Conservation (phyloP, 2,797 vertebrate genomes). For the Enteromius treurensis region DNA sequence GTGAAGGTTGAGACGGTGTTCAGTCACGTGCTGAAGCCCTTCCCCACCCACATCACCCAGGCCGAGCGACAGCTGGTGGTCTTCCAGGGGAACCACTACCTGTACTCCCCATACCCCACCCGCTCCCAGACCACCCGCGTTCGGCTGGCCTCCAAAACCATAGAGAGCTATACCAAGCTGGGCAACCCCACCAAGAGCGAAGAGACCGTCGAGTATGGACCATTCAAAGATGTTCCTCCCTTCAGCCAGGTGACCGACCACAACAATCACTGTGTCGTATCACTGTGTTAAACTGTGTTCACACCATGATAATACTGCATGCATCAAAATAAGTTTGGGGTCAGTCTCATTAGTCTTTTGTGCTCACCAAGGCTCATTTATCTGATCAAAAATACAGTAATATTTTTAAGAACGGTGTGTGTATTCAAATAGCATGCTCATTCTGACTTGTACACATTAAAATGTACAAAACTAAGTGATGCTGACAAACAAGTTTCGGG, state of each 20-base stretch:
- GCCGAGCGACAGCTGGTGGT: constrained; percentile 96
- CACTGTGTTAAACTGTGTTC: too few species aligned
- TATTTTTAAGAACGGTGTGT: not conserved
- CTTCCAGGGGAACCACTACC: constrained; percentile 97
- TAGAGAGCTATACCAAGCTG: constrained; percentile 94
- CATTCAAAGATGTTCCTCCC: constrained; percentile 86
- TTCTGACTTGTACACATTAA: too few species aligned
- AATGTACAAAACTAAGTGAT: too few species aligned
- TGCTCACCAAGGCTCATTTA: not conserved
- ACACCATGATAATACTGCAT: not conserved
- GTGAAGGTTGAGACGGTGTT: constrained; percentile 88
- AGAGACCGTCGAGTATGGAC: constrained; percentile 92
- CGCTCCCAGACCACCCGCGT: constrained; percentile 89
- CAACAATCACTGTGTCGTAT: not conserved
- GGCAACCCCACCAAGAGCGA: constrained; percentile 91
- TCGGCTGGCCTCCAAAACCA: constrained; percentile 90
- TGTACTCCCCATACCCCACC: constrained; percentile 91
- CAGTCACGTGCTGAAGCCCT: constrained; percentile 91
- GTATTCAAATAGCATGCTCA: too few species aligned
- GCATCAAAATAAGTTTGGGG: too few species aligned
- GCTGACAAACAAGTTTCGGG: too few species aligned
- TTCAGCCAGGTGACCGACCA: constrained; percentile 86
- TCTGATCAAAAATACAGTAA: not conserved
- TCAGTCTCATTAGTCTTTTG: not conserved
- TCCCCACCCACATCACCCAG: constrained; percentile 93